phyloP scores from a whole-genome alignment of 2,797 vertebrate genomes.

The Alosa sapidissima region DNA sequence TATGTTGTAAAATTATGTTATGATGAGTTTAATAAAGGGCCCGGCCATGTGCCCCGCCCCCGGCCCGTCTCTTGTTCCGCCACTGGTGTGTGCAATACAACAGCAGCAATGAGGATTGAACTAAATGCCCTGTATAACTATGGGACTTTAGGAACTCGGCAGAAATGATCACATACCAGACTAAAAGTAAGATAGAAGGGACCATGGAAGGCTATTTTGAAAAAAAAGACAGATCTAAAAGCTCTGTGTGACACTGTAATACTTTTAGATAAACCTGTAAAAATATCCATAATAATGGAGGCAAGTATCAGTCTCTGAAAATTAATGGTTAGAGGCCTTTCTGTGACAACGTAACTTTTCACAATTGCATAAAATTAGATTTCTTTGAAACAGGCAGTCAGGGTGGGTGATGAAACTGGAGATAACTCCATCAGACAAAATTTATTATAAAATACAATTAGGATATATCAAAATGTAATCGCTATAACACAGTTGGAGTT shows the following conservation, averaged over 20 bases:
- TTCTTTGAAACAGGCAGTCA: slow-evolving; percentile 38
- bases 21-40: no score
- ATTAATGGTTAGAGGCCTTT: slow-evolving; percentile 12
- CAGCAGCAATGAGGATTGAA: background rate
- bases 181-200: background rate
- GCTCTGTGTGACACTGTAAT: background rate
- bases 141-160: background rate
- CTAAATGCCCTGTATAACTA: background rate
- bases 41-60: no score
- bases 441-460: slow-evolving; percentile 39
- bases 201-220: background rate
- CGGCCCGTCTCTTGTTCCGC: no score
- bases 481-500: background rate
- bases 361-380: slow-evolving; percentile 41
- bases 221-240: background rate
- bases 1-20: no score
- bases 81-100: background rate
- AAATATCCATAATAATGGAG: slow-evolving; percentile 1
- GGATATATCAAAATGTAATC: slow-evolving; percentile 28
- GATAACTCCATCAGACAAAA: slow-evolving; percentile 41
- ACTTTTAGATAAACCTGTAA: slow-evolving; percentile 17
- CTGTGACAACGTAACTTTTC: slow-evolving; percentile 14
- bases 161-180: background rate
- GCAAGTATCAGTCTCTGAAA: background rate
- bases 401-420: slow-evolving; percentile 42